A percentile compares a stretch with the other conserved stretches of the same genome.
Evolutionary conservation across 2,113 vertebrate genomes (phyloP).

Genomic region (Irena cyanogastra): DNA sequence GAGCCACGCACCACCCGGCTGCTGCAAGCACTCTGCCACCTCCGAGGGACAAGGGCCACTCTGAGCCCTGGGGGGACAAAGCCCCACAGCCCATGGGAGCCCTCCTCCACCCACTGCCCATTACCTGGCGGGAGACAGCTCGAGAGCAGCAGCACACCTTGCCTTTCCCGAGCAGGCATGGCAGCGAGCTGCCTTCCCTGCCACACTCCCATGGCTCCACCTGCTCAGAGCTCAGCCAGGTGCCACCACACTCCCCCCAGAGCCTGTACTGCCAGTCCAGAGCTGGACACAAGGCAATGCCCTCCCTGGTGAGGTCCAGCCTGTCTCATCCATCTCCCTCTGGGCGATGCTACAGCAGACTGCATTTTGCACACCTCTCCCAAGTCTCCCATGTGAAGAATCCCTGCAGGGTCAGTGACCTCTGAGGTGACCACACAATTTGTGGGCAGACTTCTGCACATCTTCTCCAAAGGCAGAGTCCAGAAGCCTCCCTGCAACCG

Average conservation of each 20-base stretch:
- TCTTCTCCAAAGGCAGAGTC: not conserved
- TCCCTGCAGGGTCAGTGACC: not conserved
- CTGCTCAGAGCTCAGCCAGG: not conserved
- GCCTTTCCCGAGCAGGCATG: not conserved
- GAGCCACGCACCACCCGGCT: rapidly evolving
- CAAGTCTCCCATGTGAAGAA: not conserved
- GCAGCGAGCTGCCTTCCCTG: not conserved
- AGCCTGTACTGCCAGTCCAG: not conserved
- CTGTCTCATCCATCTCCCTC: not conserved
- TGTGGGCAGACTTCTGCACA: not conserved
- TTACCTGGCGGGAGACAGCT: not conserved
- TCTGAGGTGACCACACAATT: not conserved
- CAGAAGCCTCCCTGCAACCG: not conserved
- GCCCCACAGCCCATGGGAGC: not conserved
- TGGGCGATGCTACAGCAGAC: not conserved
- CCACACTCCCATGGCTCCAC: not conserved
- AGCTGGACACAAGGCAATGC: not conserved
- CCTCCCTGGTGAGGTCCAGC: not conserved
- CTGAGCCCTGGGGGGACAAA: rapidly evolving
- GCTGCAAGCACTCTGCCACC: not conserved
- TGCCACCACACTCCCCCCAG: not conserved
- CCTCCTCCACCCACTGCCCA: not conserved
- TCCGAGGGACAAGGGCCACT: not conserved
- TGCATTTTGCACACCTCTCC: not conserved
- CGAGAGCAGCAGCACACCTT: not conserved